Percentiles rank a stretch among this genome's conserved stretches.
These are phyloP conservation scores for Cataglyphis albicans DNA, from an alignment of 2,888 invertebrate species.

Conservation along the genomic window DNA sequence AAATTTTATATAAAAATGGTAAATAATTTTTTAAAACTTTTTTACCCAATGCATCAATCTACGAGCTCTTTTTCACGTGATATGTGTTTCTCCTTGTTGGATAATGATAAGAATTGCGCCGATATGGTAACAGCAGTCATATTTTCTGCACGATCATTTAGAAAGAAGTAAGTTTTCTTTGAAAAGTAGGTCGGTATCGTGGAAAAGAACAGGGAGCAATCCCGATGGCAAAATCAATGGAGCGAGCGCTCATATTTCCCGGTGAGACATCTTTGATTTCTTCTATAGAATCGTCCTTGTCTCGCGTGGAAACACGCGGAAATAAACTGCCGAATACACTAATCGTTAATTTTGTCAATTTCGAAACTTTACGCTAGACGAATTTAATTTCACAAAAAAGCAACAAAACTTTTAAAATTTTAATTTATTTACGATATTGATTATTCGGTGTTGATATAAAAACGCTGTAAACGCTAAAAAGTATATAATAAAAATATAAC, in stretches of 20 bases:
- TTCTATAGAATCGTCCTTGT: not conserved
- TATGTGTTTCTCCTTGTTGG: not conserved
- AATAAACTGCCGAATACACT: not conserved
- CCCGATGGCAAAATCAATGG: slow-evolving; percentile 67
- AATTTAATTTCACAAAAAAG: not conserved
- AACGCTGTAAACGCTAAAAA: not conserved
- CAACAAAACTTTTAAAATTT: not conserved
- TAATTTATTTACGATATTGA: not conserved
- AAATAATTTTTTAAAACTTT: not conserved
- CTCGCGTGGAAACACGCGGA: not conserved
- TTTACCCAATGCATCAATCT: not conserved
- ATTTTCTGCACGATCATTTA: slow-evolving; percentile 33
- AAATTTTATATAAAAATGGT: not conserved
- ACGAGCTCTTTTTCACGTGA: not conserved
- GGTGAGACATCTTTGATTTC: slow-evolving; percentile 54
- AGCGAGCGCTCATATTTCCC: slow-evolving; percentile 67
- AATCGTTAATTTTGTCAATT: not conserved
- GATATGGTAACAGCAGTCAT: slow-evolving; percentile 15
- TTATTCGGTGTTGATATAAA: not conserved
- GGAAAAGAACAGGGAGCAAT: slow-evolving; percentile 58
- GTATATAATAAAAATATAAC: not conserved
- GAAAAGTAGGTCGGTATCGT: slow-evolving; percentile 28
- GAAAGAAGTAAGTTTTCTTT: slow-evolving; percentile 42
- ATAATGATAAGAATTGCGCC: not conserved
- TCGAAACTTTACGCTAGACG: not conserved